A percentile compares a stretch with the other conserved stretches of the same genome.
phyloP scores from a whole-genome alignment of 1,140 invertebrate genomes.

The Drosophila sechellia region DNA sequence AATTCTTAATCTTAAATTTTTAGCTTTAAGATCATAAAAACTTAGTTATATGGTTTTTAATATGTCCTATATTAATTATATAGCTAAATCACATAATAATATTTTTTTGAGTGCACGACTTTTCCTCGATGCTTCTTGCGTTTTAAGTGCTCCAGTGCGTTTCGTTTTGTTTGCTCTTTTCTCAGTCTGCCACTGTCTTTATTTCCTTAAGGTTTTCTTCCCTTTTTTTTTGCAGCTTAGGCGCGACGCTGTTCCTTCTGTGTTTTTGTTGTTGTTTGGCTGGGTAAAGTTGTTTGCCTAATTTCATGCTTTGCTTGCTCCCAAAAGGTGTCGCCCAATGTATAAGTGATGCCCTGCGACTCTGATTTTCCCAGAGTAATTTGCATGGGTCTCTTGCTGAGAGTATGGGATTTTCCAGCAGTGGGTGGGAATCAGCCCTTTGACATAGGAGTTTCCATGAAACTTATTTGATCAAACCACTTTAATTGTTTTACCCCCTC shows the following conservation, averaged over 20 bases:
- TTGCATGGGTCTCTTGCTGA: conserved; percentile 4
- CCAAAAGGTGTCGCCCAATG: conserved; percentile 48
- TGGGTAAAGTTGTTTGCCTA: conserved; percentile 71
- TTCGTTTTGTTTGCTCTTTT: conserved; percentile 60
- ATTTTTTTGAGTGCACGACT: not conserved
- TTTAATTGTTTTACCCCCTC: too few relatives aligned
- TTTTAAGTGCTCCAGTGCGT: conserved; percentile 65
- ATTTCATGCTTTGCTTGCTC: conserved; percentile 78
- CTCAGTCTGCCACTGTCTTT: conserved; percentile 45
- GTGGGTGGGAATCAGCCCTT: not conserved
- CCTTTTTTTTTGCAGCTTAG: conserved; percentile 8
- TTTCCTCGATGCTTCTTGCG: conserved; percentile 8
- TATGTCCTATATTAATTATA: too few relatives aligned
- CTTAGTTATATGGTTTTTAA: too few relatives aligned
- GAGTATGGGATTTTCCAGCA: not conserved
- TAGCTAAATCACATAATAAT: too few relatives aligned
- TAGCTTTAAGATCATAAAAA: too few relatives aligned
- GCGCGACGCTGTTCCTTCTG: conserved; percentile 16
- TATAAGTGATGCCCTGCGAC: conserved; percentile 44
- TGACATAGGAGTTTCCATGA: not conserved
- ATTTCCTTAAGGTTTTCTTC: conserved; percentile 24
- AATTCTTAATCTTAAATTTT: too few relatives aligned
- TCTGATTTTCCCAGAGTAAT: conserved; percentile 29
- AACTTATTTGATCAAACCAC: not conserved
- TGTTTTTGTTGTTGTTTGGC: conserved; percentile 24